Evolutionary conservation across 2,888 invertebrate genomes (phyloP), one percentile per base, ranked within the genome.

Genomic region (Platycnemis pennipes): DNA sequence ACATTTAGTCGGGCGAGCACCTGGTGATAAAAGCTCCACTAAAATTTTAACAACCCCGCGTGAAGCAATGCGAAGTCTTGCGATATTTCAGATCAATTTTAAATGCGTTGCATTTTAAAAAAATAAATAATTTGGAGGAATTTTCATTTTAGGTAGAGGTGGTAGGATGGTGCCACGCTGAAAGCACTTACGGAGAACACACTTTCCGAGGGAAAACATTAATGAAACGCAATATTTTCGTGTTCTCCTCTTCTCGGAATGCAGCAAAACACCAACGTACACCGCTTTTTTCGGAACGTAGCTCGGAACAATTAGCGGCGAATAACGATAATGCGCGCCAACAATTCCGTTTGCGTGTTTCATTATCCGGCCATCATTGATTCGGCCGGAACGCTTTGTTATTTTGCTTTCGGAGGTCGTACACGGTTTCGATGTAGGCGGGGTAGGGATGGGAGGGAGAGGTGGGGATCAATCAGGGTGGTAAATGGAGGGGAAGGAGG

Each of bases 281-380:
- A 22, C 22, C 91, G 44, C 56, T 44, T 56, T 63, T n/a, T 42
- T 63, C 91, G 69, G 31, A 49, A 44, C 45, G 2, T 5, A 91
- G 44, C 69, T 37, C 16, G n/a, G 11, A 63, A 69, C 91, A 91
- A 91, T 91, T 91, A 91, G 44, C 45, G 91, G 45, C 69, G 91
- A 91, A 91, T 91, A 91, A 91, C 91, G 91, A 91, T 91, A 91
- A 91, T 63, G 63, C 91, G 22, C 26, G 69, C n/a, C 91, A 91
- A 91, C 91, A 63, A 91, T 69, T 91, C 69, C 44, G 45, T 7
- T 31, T 91, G 63, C 91, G 26, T 91, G 91, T 91, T 91, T 91
- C 91, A 91, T 63, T 91, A 91, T 91, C 69, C 37, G 63, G 44
- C 44, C 91, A 69, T 91, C 44, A 91, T 56, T 63, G 91, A 91